Conservation (phyloP, 2,797 vertebrate species). For the Merluccius polli region DNA sequence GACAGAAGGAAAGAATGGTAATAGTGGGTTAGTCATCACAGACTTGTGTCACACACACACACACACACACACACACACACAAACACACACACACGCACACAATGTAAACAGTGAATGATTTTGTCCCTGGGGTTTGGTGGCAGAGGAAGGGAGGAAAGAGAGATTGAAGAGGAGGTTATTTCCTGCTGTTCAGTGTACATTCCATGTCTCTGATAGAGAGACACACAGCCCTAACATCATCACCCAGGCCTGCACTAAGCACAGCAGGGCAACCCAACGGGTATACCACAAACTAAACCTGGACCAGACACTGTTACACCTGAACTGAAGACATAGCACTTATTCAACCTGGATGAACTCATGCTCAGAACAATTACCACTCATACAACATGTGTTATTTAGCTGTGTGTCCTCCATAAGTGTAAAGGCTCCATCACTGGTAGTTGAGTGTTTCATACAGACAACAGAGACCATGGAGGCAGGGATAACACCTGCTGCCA, state of each 20-base stretch:
- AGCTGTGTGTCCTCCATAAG: background rate
- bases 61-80: background rate
- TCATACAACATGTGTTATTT: background rate
- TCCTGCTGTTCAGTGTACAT: background rate
- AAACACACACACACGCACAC: background rate
- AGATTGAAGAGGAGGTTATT: slow-evolving; percentile 1
- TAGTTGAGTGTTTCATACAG: background rate
- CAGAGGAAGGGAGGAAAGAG: background rate
- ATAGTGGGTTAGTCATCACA: background rate
- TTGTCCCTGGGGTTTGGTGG: background rate
- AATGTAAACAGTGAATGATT: slow-evolving; percentile 1
- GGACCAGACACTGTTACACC: background rate
- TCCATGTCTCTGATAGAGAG: background rate
- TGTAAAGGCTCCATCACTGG: background rate
- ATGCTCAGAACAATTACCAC: no score
- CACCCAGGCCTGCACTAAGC: background rate
- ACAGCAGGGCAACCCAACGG: background rate
- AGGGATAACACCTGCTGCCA: background rate
- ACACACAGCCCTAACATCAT: background rate
- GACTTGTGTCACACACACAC: background rate
- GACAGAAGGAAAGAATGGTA: background rate
- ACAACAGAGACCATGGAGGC: background rate
- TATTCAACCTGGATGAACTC: background rate
- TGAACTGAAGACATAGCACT: background rate
- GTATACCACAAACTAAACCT: background rate